Percentiles rank a stretch among this genome's conserved stretches.
These are phyloP conservation scores for Nomada fabriciana DNA, from an alignment of 2,888 invertebrate species.

Conservation along the genomic window DNA sequence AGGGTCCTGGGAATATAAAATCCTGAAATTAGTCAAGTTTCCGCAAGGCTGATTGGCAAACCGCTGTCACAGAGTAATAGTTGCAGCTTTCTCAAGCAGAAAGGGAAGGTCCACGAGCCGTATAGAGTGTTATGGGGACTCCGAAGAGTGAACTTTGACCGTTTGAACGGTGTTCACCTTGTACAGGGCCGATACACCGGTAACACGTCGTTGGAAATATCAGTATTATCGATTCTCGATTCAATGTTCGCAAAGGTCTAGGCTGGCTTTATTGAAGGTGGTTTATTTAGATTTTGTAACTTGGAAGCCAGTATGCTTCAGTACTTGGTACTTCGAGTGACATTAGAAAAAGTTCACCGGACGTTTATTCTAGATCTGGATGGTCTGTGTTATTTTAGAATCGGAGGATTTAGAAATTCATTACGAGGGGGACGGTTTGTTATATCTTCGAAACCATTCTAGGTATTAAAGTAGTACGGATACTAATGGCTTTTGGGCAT, in stretches of 20 bases:
- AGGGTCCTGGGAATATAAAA: conserved; percentile 65
- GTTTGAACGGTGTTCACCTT: background rate
- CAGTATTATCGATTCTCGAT: conserved; percentile 8
- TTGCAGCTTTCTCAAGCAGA: background rate
- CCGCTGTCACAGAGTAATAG: background rate
- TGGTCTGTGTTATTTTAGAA: background rate
- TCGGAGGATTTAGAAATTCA: background rate
- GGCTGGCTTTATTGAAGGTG: background rate
- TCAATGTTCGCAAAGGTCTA: conserved; percentile 17
- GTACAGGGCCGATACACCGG: background rate
- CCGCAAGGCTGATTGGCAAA: background rate
- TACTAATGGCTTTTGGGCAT: too few species aligned
- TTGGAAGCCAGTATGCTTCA: background rate
- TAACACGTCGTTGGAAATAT: conserved; percentile 18
- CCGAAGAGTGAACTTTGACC: conserved; percentile 10
- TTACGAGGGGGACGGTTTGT: too few species aligned
- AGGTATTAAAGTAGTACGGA: too few species aligned
- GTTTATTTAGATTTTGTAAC: conserved; percentile 15
- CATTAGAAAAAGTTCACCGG: conserved; percentile 1
- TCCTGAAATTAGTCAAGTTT: conserved; percentile 30
- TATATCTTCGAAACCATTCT: too few species aligned
- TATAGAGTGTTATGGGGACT: background rate
- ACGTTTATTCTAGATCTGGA: background rate
- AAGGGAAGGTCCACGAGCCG: background rate
- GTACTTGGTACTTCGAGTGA: conserved; percentile 7